These are phyloP conservation scores for Austrofundulus limnaeus DNA, from an alignment of 2,113 vertebrate genomes.

Conservation along the genomic window DNA sequence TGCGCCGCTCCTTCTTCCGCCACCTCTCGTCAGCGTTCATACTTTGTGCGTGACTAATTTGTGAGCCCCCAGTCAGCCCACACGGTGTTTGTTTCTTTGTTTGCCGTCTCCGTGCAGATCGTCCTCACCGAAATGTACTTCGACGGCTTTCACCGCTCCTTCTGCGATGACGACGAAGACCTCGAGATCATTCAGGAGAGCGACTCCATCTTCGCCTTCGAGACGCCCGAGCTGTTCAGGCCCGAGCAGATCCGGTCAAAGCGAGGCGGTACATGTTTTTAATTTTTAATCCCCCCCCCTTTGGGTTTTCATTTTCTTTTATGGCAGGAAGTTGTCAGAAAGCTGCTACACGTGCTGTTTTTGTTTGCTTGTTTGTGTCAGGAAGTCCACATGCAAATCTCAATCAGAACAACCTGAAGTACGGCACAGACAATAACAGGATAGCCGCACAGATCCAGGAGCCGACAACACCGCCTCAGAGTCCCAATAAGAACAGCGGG, in stretches of 20 bases:
- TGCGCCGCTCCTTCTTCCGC: neutral
- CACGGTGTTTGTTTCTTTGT: slow-evolving; percentile 6
- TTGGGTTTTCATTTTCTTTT: slow-evolving; percentile 24
- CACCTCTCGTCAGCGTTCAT: neutral
- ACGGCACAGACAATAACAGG: slow-evolving; percentile 83
- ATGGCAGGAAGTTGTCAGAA: neutral
- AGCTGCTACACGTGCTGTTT: neutral
- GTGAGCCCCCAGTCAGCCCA: slow-evolving; percentile 1
- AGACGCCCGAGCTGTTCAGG: slow-evolving; percentile 94
- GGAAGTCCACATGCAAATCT: slow-evolving; percentile 91
- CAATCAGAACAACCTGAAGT: slow-evolving; percentile 96
- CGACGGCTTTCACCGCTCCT: slow-evolving; percentile 97
- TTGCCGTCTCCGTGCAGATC: slow-evolving; percentile 78
- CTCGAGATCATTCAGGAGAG: slow-evolving; percentile 96
- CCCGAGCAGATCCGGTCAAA: slow-evolving; percentile 93
- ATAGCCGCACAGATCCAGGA: slow-evolving; percentile 82
- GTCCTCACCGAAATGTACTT: slow-evolving; percentile 99
- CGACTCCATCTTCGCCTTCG: slow-evolving; percentile 97
- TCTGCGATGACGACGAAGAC: slow-evolving; percentile 93
- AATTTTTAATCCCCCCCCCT: too few relatives aligned
- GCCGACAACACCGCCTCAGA: slow-evolving; percentile 73
- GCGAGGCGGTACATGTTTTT: slow-evolving; percentile 78
- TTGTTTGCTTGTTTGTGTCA: slow-evolving; percentile 30
- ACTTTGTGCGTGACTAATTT: neutral
- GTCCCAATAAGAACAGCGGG: slow-evolving; percentile 78